Conservation (phyloP, 2,113 vertebrate species). For the Spea multiplicata region DNA sequence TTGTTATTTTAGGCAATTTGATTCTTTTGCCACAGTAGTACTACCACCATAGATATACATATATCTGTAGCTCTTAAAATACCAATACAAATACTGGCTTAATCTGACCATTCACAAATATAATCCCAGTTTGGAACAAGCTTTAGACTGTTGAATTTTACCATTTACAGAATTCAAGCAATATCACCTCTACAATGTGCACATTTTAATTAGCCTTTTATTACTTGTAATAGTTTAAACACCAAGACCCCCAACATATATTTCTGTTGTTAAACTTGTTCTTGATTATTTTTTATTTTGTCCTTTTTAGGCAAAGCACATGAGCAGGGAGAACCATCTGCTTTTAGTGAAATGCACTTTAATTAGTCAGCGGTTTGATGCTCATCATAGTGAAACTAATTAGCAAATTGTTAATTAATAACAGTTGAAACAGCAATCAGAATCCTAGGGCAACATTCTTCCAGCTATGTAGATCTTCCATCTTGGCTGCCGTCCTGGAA, state of each 20-base stretch:
- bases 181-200: too few species aligned
- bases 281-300: conserved; percentile 27
- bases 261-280: conserved; percentile 11
- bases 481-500: conserved; percentile 41
- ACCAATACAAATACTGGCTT: too few species aligned
- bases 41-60: too few species aligned
- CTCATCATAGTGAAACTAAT: conserved; percentile 46
- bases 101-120: too few species aligned
- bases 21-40: too few species aligned
- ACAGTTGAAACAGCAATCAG: conserved; percentile 44
- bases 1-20: too few species aligned
- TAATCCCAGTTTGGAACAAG: too few species aligned
- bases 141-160: too few species aligned
- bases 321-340: conserved; percentile 39
- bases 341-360: conserved; percentile 41
- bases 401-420: conserved; percentile 49
- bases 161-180: too few species aligned
- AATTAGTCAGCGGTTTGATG: conserved; percentile 47
- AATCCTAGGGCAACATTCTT: conserved; percentile 43
- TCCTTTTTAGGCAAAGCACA: conserved; percentile 16
- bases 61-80: too few species aligned
- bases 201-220: not conserved
- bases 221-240: not conserved
- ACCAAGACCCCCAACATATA: conserved; percentile 11
- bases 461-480: conserved; percentile 38